Evolutionary conservation across 2,797 vertebrate genomes (phyloP), one percentile per base, ranked within the genome.

Genomic region (Sebastes goodei): DNA sequence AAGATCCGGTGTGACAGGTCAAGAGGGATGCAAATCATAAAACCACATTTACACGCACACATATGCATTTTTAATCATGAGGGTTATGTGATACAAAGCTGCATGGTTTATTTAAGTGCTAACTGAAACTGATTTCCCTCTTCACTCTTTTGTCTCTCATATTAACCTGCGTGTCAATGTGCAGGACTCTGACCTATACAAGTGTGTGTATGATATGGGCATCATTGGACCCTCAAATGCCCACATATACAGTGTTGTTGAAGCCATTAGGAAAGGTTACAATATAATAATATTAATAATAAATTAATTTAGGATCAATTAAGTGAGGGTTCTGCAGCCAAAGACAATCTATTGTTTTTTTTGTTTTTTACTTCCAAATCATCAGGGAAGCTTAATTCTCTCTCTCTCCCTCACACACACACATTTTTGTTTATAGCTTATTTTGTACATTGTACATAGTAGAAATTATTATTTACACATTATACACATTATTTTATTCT

Each of bases 1-100:
- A 66, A 62, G 76, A 80, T 79, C 46, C 23, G 10, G 38, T 55
- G n/a, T 53, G 71, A 72, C 56, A 67, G 75, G 52, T 55, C 46
- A 33, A 4, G 25, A 71, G 11, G 27, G 71, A 66, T 30, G 20
- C 62, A 73, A 61, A 69, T 80, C 27, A 78, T 73, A 49, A 71
- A 80, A 72, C 2, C 33, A 53, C 59, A 60, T 59, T 23, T 6
- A 38, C 7, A 60, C 27, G 2, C 7, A 64, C 3, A 57, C 15
- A 33, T 21, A 46, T 42, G 3, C 4, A 35, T 80, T 56, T 72
- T 73, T 56, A 57, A 66, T 77, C 12, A 38, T 9, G 49, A 74
- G 1, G 8, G 30, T 42, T 53, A 25, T 23, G 35, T 74, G 38
- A 38, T n/a, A 68, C 11, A 70, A 73, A 38, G 57, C 25, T 77